Conservation (phyloP, 2,888 invertebrate species). For the Pyralis farinalis region DNA sequence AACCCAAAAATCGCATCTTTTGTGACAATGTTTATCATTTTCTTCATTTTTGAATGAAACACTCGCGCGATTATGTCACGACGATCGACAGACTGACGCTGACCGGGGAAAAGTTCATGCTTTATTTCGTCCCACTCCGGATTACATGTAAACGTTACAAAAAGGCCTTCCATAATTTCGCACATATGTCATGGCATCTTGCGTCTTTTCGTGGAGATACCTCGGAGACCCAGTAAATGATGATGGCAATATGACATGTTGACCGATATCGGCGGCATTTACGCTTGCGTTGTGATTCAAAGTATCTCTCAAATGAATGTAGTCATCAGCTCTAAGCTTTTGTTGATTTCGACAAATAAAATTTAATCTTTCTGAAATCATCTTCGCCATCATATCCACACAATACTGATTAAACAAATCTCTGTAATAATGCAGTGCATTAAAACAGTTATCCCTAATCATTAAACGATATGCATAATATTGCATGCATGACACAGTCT, state of each 20-base stretch:
- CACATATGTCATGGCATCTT: constrained; percentile 23
- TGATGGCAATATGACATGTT: constrained; percentile 22
- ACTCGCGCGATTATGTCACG: no score
- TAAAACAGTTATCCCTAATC: constrained; percentile 18
- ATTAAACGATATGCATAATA: constrained; percentile 26
- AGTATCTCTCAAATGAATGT: constrained; percentile 24
- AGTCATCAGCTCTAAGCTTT: constrained; percentile 20
- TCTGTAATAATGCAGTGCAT: constrained; percentile 20
- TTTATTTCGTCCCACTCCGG: no score
- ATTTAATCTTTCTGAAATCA: constrained; percentile 26
- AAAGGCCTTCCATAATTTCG: constrained; percentile 5
- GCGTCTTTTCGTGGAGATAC: constrained; percentile 21
- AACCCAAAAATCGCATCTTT: no score
- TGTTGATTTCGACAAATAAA: constrained; percentile 23
- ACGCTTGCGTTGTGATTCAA: constrained; percentile 20
- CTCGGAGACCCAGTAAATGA: constrained; percentile 22
- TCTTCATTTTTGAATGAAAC: no score
- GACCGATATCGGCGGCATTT: constrained; percentile 23
- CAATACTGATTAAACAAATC: no score
- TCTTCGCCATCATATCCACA: constrained; percentile 26
- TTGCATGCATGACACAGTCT: constrained; percentile 28
- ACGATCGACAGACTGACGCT: no score
- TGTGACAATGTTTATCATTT: no score
- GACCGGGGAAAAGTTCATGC: no score
- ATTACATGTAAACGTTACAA: no score